Evolutionary conservation across 2,113 vertebrate species (phyloP), one percentile per base, ranked within the genome.

Genomic region (Salvelinus alpinus): DNA sequence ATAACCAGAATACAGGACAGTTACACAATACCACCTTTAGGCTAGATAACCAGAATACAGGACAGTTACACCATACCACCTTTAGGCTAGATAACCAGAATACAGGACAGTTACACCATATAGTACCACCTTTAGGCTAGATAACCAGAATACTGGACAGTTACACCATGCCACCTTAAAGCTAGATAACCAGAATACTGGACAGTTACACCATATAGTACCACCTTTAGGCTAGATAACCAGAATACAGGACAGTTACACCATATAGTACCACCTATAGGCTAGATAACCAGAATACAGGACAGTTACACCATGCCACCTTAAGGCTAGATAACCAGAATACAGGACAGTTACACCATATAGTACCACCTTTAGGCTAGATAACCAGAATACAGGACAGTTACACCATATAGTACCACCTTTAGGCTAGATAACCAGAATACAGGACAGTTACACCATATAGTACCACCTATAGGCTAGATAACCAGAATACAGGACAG

Each of bases 231-330:
- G 25, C 1, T 27, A 27, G 25, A 27, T 27, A 27, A 27, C 25
- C 25, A 2, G 25, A 27, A 27, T 27, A 27, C 25, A 27, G 25
- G 25, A 48, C 47, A 48, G 0, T 12, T 48, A 48, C 47, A 48
- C 13, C 13, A 48, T n/a, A n/a, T n/a, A n/a, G n/a, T 48, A 13
- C 8, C 47, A 48, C 47, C 31, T 34, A 6, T 98, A 84, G 80
- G 12, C 34, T 62, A 25, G 5, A 34, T 34, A 48, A 12, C 47
- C 13, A 14, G 12, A 0, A 9, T 14, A 48, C 47, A 48, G 27
- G 29, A 74, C 34, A 60, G 44, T 71, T 9, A 48, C 47, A 48
- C 47, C 8, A 51, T 4, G 4, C 13, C 14, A 51, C 13, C 11
- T 13, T 51, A 2, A 27, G 25, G 25, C 25, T 27, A 27, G 2